phyloP scores from a whole-genome alignment of 2,797 vertebrate genomes.

The Sebastes kiyomatsui region DNA sequence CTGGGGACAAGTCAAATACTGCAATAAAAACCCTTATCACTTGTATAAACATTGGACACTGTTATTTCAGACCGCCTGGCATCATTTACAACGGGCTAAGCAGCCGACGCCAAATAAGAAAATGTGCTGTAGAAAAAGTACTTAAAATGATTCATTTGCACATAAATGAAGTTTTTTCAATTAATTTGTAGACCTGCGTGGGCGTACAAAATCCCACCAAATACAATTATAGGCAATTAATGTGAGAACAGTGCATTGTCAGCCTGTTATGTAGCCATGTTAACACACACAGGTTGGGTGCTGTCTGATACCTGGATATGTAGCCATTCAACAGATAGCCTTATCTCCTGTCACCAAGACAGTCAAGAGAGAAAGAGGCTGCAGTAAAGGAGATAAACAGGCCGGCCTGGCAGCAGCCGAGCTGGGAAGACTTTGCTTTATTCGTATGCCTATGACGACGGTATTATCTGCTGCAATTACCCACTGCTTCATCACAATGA shows the following conservation, averaged over 20 bases:
- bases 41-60: constrained; percentile 63
- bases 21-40: constrained; percentile 74
- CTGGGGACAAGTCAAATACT: constrained; percentile 49
- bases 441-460: background rate
- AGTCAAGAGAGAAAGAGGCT: background rate
- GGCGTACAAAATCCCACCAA: constrained; percentile 2
- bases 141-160: background rate
- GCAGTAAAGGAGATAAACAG: constrained; percentile 2
- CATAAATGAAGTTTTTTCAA: background rate
- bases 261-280: background rate
- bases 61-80: constrained; percentile 54
- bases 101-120: constrained; percentile 54
- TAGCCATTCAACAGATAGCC: background rate
- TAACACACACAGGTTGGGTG: background rate
- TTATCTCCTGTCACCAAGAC: constrained; percentile 15
- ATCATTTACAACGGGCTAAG: constrained; percentile 69
- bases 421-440: background rate
- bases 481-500: constrained; percentile 1
- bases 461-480: constrained; percentile 2
- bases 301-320: constrained; percentile 3
- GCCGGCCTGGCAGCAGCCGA: background rate
- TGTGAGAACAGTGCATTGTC: background rate
- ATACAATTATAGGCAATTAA: constrained; percentile 20
- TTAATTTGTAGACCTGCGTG: constrained; percentile 17
- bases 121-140: constrained; percentile 1